Conservation (phyloP, 2,797 vertebrate species). For the Taeniopygia guttata region DNA sequence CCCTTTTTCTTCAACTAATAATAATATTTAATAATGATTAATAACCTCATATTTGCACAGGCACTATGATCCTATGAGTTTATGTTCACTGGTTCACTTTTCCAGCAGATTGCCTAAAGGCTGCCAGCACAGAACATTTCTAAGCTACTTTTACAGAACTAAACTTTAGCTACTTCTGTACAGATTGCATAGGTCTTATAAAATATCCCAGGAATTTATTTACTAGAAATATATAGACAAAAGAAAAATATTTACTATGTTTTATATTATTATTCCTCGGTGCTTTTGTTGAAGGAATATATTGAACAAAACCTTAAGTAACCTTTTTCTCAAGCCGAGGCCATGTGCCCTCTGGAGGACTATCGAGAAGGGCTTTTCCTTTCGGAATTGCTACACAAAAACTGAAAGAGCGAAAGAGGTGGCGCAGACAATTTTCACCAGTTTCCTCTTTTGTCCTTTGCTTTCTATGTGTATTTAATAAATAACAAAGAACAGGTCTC, state of each 20-base stretch:
- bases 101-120: background rate
- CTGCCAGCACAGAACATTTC: background rate
- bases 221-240: background rate
- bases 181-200: background rate
- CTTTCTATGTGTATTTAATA: background rate
- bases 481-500: background rate
- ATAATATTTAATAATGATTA: background rate
- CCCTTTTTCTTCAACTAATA: background rate
- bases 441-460: background rate
- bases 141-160: background rate
- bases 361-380: background rate
- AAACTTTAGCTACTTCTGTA: background rate
- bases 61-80: accelerated
- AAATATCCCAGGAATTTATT: background rate
- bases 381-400: background rate
- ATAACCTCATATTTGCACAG: background rate
- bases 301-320: background rate
- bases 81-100: background rate
- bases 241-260: background rate
- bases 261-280: background rate
- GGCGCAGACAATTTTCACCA: background rate
- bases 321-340: background rate
- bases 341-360: background rate
- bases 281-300: background rate
- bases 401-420: background rate